These are phyloP conservation scores for Acinonyx jubatus DNA, from an alignment of 2,113 vertebrate species.

Conservation along the genomic window DNA sequence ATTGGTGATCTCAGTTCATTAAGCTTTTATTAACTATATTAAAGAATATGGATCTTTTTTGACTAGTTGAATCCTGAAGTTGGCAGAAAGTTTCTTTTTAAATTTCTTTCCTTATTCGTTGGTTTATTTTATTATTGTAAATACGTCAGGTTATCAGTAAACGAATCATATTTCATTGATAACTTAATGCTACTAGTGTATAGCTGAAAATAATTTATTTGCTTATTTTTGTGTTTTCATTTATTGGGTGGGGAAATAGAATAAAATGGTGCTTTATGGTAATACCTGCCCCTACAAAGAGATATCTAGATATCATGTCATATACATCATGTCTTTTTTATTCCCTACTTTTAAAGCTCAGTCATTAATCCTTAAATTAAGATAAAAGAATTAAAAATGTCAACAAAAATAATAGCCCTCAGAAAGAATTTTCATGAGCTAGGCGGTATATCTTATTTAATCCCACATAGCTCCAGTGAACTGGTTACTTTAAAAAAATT, in stretches of 20 bases:
- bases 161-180: not conserved
- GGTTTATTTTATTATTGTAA: not conserved
- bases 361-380: constrained; percentile 4
- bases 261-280: not conserved
- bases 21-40: not conserved
- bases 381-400: not conserved
- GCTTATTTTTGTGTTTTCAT: constrained; percentile 5
- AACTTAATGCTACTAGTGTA: not conserved
- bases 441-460: not conserved
- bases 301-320: not conserved
- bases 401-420: not conserved
- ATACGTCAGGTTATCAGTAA: not conserved
- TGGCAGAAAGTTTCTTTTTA: not conserved
- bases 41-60: not conserved
- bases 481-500: not conserved
- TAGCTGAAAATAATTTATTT: not conserved
- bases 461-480: not conserved
- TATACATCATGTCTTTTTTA: not conserved
- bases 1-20: not conserved
- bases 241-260: not conserved
- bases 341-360: not conserved
- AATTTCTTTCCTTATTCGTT: not conserved
- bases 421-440: not conserved
- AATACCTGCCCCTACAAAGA: not conserved
- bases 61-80: not conserved